A percentile compares a stretch with the other conserved stretches of the same genome.
phyloP scores from a whole-genome alignment of 1,140 invertebrate species.

The Calosoma granatense region DNA sequence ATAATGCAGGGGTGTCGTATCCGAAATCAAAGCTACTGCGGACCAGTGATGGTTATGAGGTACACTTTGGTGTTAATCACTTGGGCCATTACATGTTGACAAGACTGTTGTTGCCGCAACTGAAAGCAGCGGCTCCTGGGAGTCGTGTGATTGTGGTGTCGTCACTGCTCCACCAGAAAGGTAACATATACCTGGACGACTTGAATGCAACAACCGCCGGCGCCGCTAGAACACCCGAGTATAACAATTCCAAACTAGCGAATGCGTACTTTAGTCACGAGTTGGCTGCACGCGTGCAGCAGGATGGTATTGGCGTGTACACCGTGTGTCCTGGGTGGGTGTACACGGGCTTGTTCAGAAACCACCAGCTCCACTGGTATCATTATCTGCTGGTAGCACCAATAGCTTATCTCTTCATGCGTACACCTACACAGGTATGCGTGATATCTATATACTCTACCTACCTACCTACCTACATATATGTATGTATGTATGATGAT shows the following conservation, averaged over 20 bases:
- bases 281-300: slow-evolving; percentile 45
- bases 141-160: slow-evolving; percentile 49
- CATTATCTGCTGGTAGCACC: slow-evolving; percentile 59
- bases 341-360: slow-evolving; percentile 64
- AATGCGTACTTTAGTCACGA: slow-evolving; percentile 59
- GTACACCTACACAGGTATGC: slow-evolving; percentile 59
- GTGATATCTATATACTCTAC: too few species aligned
- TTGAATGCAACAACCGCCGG: slow-evolving; percentile 46
- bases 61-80: slow-evolving; percentile 71
- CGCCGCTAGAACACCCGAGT: slow-evolving; percentile 46
- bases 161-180: slow-evolving; percentile 42
- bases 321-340: slow-evolving; percentile 77
- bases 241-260: slow-evolving; percentile 71
- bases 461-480: not conserved
- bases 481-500: slow-evolving; percentile 10
- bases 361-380: slow-evolving; percentile 56
- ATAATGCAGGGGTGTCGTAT: slow-evolving; percentile 62
- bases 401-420: slow-evolving; percentile 56
- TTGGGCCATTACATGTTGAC: slow-evolving; percentile 80
- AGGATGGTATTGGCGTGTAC: slow-evolving; percentile 56
- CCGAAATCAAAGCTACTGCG: slow-evolving; percentile 38
- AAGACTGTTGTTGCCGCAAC: slow-evolving; percentile 56
- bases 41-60: slow-evolving; percentile 76
- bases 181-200: slow-evolving; percentile 62
- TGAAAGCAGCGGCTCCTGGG: slow-evolving; percentile 50